These are phyloP conservation scores for Acromyrmex charruanus DNA, from an alignment of 1,140 invertebrate genomes.

Conservation along the genomic window DNA sequence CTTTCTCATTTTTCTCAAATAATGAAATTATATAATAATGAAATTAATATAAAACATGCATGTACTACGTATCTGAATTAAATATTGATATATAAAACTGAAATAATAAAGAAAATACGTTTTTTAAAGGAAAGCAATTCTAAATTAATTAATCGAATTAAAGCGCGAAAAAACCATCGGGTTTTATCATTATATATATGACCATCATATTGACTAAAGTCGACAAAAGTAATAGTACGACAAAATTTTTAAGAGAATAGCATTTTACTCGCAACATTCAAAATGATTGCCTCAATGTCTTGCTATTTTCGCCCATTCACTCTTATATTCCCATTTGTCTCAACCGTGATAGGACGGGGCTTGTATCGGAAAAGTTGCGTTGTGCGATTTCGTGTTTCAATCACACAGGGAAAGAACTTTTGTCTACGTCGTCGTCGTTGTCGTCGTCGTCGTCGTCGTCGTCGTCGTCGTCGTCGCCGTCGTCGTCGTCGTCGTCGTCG, in stretches of 20 bases:
- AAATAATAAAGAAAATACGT: not conserved
- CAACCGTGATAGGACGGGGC: not conserved
- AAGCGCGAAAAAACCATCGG: not conserved
- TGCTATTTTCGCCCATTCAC: not conserved
- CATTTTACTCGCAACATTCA: not conserved
- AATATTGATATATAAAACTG: not conserved
- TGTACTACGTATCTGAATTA: not conserved
- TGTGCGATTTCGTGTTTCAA: slow-evolving; percentile 28
- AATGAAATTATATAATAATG: not conserved
- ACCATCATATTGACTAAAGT: not conserved
- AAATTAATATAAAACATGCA: not conserved
- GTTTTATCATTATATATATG: not conserved
- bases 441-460: slow-evolving; percentile 10
- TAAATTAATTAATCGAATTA: not conserved
- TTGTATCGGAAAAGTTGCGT: slow-evolving; percentile 59
- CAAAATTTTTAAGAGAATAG: not conserved
- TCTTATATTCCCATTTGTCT: slow-evolving; percentile 4
- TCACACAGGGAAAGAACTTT: slow-evolving; percentile 38
- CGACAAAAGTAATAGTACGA: not conserved
- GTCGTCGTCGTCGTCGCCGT: slow-evolving; percentile 48
- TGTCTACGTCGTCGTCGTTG: slow-evolving; percentile 16
- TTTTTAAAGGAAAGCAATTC: not conserved
- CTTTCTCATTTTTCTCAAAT: not conserved
- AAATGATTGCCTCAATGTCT: not conserved
- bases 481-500: not conserved